Conservation (phyloP, 2,888 invertebrate genomes). For the Orchesella flavescens region DNA sequence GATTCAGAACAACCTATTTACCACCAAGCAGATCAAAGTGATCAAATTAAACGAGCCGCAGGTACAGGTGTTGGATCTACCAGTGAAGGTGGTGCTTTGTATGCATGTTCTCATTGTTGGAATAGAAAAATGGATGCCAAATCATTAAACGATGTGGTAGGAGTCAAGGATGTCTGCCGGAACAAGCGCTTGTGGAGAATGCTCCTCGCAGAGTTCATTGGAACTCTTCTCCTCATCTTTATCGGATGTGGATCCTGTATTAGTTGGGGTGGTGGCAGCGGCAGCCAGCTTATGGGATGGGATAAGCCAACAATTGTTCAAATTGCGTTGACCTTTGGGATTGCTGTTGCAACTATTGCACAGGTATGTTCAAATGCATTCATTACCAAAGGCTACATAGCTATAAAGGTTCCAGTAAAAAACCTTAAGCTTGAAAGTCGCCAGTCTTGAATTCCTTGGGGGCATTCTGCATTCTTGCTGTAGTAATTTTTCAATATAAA, state of each 20-base stretch:
- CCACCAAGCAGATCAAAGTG: conserved; percentile 47
- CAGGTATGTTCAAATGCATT: conserved; percentile 77
- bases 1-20: conserved; percentile 40
- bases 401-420: too few relatives aligned
- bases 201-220: conserved; percentile 84
- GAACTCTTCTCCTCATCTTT: conserved; percentile 89
- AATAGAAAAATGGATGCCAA: conserved; percentile 5
- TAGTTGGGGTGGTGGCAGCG: neutral
- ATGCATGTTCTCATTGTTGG: neutral
- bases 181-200: conserved; percentile 75
- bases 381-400: too few relatives aligned
- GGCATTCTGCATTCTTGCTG: too few relatives aligned
- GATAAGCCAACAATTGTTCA: conserved; percentile 72
- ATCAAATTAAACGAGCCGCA: conserved; percentile 28
- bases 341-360: conserved; percentile 87
- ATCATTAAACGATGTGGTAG: conserved; percentile 80
- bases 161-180: conserved; percentile 85
- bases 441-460: too few relatives aligned
- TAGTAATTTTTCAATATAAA: too few relatives aligned
- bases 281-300: conserved; percentile 74
- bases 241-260: conserved; percentile 87
- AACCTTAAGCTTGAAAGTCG: too few relatives aligned
- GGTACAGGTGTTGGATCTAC: neutral
- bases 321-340: conserved; percentile 79
- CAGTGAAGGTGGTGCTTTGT: conserved; percentile 6